phyloP scores from a whole-genome alignment of 2,113 vertebrate genomes.

The Rhinoptilus africanus region DNA sequence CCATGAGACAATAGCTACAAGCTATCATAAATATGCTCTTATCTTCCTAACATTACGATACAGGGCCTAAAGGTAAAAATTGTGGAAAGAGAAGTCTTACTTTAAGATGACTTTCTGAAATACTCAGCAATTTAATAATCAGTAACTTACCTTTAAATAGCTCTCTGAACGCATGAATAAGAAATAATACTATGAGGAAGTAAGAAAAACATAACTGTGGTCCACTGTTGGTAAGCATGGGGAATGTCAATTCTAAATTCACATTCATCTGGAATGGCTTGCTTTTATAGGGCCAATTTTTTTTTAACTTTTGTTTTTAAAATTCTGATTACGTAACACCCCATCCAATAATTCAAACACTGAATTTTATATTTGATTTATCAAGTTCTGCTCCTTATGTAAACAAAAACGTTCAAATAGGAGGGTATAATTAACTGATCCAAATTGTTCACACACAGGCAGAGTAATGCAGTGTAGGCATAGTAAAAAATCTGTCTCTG shows the following conservation, averaged over 20 bases:
- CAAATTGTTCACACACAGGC: background rate
- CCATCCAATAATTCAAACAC: background rate
- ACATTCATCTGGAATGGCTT: background rate
- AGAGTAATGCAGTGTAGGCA: background rate
- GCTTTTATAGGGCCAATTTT: background rate
- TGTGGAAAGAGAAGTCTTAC: background rate
- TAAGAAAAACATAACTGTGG: background rate
- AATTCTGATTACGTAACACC: conserved; percentile 27
- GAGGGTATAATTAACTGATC: background rate
- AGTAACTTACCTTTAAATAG: background rate
- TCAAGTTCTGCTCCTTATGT: background rate
- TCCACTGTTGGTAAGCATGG: background rate
- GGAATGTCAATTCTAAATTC: background rate
- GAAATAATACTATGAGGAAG: background rate
- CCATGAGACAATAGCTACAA: background rate
- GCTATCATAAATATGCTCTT: background rate
- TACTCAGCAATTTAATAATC: background rate
- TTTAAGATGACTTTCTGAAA: background rate
- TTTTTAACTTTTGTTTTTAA: conserved; percentile 9
- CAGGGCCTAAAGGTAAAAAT: background rate
- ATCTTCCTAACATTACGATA: background rate
- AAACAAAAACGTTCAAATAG: background rate
- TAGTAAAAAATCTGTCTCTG: background rate
- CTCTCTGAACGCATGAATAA: background rate
- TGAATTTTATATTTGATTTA: conserved; percentile 12